phyloP scores from a whole-genome alignment of 2,797 vertebrate genomes.

The Bufotes viridis region DNA sequence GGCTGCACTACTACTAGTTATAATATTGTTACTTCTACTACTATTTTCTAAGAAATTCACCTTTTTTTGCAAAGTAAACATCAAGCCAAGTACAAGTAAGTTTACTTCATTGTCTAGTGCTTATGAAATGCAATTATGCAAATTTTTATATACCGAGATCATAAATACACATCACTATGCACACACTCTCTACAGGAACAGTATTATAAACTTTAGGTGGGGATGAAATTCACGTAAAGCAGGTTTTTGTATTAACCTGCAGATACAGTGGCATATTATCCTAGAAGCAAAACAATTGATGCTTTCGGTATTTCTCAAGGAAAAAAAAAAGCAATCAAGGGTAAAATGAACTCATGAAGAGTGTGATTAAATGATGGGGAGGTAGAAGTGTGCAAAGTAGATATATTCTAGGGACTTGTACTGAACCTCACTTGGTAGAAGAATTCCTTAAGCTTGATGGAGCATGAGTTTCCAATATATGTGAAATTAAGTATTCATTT shows the following conservation, averaged over 20 bases:
- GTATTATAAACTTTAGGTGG: constrained; percentile 42
- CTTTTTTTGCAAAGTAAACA: not conserved
- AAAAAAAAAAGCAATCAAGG: constrained; percentile 52
- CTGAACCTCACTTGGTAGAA: constrained; percentile 62
- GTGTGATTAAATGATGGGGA: constrained; percentile 59
- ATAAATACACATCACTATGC: constrained; percentile 9
- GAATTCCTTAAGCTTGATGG: constrained; percentile 60
- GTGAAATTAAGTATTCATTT: constrained; percentile 61
- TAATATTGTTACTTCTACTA: not conserved
- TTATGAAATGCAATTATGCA: constrained; percentile 36
- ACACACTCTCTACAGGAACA: constrained; percentile 4
- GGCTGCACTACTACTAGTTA: too few relatives aligned
- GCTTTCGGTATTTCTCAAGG: constrained; percentile 57
- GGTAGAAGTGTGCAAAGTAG: constrained; percentile 35
- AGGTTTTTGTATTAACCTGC: constrained; percentile 14
- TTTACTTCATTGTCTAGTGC: constrained; percentile 5
- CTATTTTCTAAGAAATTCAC: not conserved
- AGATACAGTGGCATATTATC: not conserved
- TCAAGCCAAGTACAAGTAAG: constrained; percentile 36
- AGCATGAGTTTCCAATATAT: constrained; percentile 58
- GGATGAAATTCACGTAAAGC: constrained; percentile 51
- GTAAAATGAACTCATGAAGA: constrained; percentile 64
- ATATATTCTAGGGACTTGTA: constrained; percentile 46
- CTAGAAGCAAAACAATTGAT: constrained; percentile 51
- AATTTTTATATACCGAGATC: constrained; percentile 12